Evolutionary conservation across 2,797 vertebrate genomes (phyloP).

Genomic region (Betta splendens): DNA sequence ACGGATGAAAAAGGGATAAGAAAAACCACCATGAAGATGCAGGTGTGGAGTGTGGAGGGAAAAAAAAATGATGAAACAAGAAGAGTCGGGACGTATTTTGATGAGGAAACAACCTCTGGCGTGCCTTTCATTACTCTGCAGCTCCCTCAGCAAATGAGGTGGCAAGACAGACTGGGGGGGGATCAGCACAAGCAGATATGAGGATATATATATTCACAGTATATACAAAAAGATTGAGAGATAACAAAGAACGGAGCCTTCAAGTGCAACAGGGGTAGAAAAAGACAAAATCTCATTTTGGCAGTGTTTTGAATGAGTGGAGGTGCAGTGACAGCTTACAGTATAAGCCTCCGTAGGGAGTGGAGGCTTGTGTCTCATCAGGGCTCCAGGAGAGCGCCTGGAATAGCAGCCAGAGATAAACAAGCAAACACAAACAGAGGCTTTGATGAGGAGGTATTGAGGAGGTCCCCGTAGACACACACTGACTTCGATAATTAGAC

Average conservation of each 20-base stretch:
- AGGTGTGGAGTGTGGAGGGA: constrained; percentile 3
- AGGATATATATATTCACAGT: constrained; percentile 7
- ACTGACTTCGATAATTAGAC: constrained; percentile 73
- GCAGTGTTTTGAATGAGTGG: constrained; percentile 58
- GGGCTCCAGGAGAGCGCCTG: constrained; percentile 70
- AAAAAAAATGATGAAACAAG: constrained; percentile 14
- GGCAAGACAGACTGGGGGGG: not conserved
- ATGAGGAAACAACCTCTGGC: constrained; percentile 25
- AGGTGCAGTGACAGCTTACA: constrained; percentile 72
- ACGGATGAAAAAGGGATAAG: constrained; percentile 16
- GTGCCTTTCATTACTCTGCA: constrained; percentile 28
- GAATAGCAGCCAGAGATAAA: constrained; percentile 80
- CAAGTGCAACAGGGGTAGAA: constrained; percentile 33
- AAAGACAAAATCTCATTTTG: constrained; percentile 40
- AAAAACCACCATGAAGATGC: constrained; percentile 19
- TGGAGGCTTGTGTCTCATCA: constrained; percentile 64
- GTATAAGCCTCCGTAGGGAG: constrained; percentile 67
- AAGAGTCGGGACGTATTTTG: not conserved
- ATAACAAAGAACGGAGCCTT: constrained; percentile 22
- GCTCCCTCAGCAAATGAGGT: constrained; percentile 19
- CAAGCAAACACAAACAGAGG: constrained; percentile 77
- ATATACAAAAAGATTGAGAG: constrained; percentile 13
- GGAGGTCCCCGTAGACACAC: constrained; percentile 72
- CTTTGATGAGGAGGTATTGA: constrained; percentile 81
- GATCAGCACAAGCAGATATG: constrained; percentile 10